Conservation (phyloP, 2,888 invertebrate species). For the Homarus gammarus region DNA sequence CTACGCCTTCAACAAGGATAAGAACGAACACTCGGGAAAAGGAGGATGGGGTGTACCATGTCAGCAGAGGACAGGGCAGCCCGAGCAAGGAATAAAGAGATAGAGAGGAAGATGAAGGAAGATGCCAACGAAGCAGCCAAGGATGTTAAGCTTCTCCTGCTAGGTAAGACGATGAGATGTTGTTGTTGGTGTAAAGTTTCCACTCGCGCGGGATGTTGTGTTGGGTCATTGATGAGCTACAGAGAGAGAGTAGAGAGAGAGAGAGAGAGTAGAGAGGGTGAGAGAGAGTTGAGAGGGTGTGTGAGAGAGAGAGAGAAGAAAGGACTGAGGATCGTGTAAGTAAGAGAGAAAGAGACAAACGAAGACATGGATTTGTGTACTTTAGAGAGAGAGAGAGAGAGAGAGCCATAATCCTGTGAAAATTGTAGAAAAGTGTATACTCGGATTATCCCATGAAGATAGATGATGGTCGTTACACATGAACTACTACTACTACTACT, state of each 20-base stretch:
- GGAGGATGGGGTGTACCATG: conserved; percentile 62
- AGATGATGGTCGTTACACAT: too few species aligned
- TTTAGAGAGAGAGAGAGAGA: background rate
- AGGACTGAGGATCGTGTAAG: background rate
- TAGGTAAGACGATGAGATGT: conserved; percentile 33
- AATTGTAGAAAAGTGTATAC: too few species aligned
- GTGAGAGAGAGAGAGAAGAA: background rate
- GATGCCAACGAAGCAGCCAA: conserved; percentile 57
- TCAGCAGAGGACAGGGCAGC: conserved; percentile 59
- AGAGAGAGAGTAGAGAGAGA: too few species aligned
- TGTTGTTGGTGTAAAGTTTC: background rate
- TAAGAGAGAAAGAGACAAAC: background rate
- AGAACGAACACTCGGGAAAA: background rate
- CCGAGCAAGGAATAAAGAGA: conserved; percentile 46
- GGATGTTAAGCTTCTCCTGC: conserved; percentile 54
- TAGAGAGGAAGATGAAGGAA: conserved; percentile 58
- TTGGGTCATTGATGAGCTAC: too few species aligned
- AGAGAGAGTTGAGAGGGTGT: conserved; percentile 1
- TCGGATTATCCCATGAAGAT: too few species aligned
- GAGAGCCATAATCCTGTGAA: too few species aligned
- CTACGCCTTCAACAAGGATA: too few species aligned
- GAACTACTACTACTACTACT: too few species aligned
- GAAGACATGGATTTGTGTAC: background rate
- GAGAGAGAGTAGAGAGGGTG: too few species aligned
- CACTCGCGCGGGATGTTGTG: too few species aligned